Evolutionary conservation across 2,113 vertebrate species (phyloP), one percentile per base, ranked within the genome.

Genomic region (Eubucco bourcierii): DNA sequence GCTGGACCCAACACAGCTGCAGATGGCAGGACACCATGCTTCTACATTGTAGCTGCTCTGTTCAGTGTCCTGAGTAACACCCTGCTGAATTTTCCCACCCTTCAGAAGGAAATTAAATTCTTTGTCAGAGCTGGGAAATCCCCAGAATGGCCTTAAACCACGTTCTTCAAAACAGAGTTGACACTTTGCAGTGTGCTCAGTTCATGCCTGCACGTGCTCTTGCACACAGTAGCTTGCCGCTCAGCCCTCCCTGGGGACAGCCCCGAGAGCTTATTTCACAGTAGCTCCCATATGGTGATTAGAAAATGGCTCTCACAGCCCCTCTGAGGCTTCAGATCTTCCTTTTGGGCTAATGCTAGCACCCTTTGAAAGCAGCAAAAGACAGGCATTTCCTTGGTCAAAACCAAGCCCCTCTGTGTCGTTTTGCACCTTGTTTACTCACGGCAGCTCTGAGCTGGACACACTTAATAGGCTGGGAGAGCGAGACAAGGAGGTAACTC

Each of bases 131-230:
- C 65, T 4, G 82, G 95, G 95, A 95, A 95, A 83, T 95, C 85
- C 92, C 95, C 93, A 33, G 80, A 39, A 94, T 83, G 85, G 88
- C 88, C 94, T 88, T 75, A 74, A 95, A 93, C 61, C 88, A 71
- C 2, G 15, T 80, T 95, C 44, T 93, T 27, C 68, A 77, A 66
- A 64, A 24, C 0, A 2, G 53, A 33, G 65, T 39, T 58, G 20
- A 91, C 68, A 27, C 72, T 84, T 29, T 27, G 60, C 91, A 64
- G 80, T 4, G 44, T 18, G 41, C 64, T 91, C 76, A 34, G 76
- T 94, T 95, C 85, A 74, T 85, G 90, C 68, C 85, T 2, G 1
- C 70, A 3, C 59, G 79, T 95, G 94, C 82, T 80, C 68, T 56
- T 1, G 4, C 80, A 75, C 72, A 39, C 60, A 87, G 88, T 41